A percentile compares a stretch with the other conserved stretches of the same genome.
phyloP scores from a whole-genome alignment of 2,888 invertebrate genomes.

The Lapara coniferarum region DNA sequence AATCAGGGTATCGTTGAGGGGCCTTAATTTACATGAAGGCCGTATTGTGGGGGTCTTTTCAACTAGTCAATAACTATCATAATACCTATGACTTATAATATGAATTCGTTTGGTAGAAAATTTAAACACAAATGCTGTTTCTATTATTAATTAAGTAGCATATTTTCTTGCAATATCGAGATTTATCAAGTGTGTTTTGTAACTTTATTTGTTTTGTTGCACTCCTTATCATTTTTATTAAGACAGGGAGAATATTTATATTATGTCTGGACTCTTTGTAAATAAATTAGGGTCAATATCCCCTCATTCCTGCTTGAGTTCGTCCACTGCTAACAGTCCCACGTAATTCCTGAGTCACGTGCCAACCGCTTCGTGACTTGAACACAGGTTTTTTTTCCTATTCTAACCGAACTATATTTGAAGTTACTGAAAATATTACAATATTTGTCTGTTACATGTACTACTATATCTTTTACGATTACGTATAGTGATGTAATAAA shows the following conservation, averaged over 20 bases:
- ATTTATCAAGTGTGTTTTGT: no score
- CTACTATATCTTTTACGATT: background rate
- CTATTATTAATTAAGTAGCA: no score
- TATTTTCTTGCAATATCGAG: no score
- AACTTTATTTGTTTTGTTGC: no score
- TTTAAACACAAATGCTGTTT: no score
- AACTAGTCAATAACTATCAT: background rate
- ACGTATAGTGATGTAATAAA: background rate
- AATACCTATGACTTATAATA: no score
- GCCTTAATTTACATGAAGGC: background rate
- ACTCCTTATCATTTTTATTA: no score
- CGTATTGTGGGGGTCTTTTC: background rate
- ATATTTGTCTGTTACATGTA: background rate
- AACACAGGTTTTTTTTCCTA: slow-evolving; percentile 25
- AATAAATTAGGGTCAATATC: background rate
- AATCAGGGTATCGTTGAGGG: background rate
- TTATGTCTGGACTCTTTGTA: background rate
- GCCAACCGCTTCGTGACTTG: slow-evolving; percentile 23
- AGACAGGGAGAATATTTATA: no score
- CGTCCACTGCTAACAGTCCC: slow-evolving; percentile 11
- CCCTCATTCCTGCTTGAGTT: background rate
- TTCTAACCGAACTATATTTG: slow-evolving; percentile 9
- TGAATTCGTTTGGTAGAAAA: no score
- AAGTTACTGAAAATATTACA: slow-evolving; percentile 17
- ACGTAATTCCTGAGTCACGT: slow-evolving; percentile 28